Evolutionary conservation across 2,113 vertebrate genomes (phyloP), one percentile per base, ranked within the genome.

Genomic region (Gallinago jamesoni): DNA sequence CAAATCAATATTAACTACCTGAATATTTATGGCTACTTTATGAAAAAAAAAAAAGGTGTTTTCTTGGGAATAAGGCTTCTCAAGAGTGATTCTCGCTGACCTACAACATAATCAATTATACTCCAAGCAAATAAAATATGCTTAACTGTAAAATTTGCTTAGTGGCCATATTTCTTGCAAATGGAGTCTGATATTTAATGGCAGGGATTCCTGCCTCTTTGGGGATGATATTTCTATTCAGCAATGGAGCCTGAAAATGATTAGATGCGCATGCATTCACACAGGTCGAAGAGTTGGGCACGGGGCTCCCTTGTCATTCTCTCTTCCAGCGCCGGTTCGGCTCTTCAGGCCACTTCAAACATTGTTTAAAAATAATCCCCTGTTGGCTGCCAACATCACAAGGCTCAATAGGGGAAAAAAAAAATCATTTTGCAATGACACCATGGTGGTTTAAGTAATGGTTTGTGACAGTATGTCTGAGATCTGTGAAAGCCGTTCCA

Each of bases 391-490:
- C 92, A 96, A 81, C 84, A 95, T 91, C 86, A 87, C 57, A 92
- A 89, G 62, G 84, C 77, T 84, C 80, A 76, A 59, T 15, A 62
- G 14, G 6, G 73, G 35, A 22, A n/a, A 62, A 39, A 39, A 39
- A 62, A 91, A 83, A 75, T 68, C 48, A 84, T 89, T 90, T 48
- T 76, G 31, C 84, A 92, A 79, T 63, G 37, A 80, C 93, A 95
- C 87, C 90, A 4, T 47, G 72, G 59, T 80, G 52, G 79, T 84
- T 95, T 85, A 92, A 89, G 39, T 62, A 92, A 92, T 60, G 60
- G 57, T 17, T 81, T 87, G 91, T 94, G 83, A 92, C 92, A 84
- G 33, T 72, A 81, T 72, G 90, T 96, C 92, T 89, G 92, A 93
- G 83, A 87, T 82, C 28, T 41, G 79, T 64, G 76, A 87, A 56